phyloP scores from a whole-genome alignment of 1,140 invertebrate species.

The Heterodera schachtii region DNA sequence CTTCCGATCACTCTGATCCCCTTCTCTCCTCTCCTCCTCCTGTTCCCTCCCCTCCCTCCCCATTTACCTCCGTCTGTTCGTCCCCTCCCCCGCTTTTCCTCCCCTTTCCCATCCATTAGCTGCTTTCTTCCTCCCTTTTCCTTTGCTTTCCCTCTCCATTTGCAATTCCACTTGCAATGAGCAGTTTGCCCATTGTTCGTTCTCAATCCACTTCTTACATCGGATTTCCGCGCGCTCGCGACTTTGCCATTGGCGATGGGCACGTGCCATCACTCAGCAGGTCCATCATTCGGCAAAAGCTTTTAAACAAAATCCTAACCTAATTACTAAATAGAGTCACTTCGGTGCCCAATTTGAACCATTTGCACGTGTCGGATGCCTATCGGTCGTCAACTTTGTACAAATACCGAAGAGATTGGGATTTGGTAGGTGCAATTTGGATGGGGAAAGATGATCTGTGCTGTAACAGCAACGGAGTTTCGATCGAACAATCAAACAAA shows the following conservation, averaged over 20 bases:
- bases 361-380: slow-evolving; percentile 46
- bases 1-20: neutral
- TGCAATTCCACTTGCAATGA: slow-evolving; percentile 29
- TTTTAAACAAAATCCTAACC: slow-evolving; percentile 13
- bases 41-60: neutral
- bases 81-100: neutral
- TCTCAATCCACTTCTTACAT: slow-evolving; percentile 46
- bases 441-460: neutral
- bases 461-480: too few species aligned
- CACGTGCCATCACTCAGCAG: slow-evolving; percentile 44
- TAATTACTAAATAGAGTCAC: slow-evolving; percentile 43
- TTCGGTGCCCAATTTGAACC: slow-evolving; percentile 60
- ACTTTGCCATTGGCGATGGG: slow-evolving; percentile 32
- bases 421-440: slow-evolving; percentile 43
- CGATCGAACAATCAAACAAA: too few species aligned
- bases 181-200: slow-evolving; percentile 51
- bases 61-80: neutral
- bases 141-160: slow-evolving; percentile 10
- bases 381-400: slow-evolving; percentile 58
- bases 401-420: slow-evolving; percentile 53
- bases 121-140: neutral
- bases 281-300: slow-evolving; percentile 17
- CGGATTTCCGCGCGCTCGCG: slow-evolving; percentile 45
- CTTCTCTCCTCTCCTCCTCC: neutral
- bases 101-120: slow-evolving; percentile 1